A percentile compares a stretch with the other conserved stretches of the same genome.
These are phyloP conservation scores for Anguilla marmorata DNA, from an alignment of 2,797 vertebrate genomes.

Conservation along the genomic window DNA sequence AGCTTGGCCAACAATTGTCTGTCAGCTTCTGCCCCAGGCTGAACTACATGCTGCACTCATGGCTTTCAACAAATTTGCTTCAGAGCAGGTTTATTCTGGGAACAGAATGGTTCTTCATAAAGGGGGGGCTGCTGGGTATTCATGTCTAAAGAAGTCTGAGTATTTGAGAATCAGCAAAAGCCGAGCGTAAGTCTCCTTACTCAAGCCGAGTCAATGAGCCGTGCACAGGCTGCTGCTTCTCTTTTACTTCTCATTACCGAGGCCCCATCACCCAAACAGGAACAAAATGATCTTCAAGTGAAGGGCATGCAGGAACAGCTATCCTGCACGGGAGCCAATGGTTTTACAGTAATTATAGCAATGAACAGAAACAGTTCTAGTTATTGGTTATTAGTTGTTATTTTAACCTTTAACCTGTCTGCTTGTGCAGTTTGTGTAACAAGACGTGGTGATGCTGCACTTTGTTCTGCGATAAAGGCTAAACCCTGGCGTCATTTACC, in stretches of 20 bases:
- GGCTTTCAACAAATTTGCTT: background rate
- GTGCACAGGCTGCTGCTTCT: background rate
- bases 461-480: background rate
- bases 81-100: slow-evolving; percentile 17
- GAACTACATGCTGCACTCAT: background rate
- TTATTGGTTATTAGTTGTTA: background rate
- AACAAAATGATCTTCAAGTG: background rate
- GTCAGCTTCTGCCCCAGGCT: background rate
- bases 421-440: background rate
- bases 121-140: background rate
- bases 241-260: background rate
- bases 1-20: background rate
- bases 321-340: background rate
- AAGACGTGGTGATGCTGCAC: background rate
- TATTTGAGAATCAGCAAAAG: background rate
- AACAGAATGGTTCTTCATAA: background rate
- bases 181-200: background rate
- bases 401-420: background rate
- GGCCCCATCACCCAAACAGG: background rate
- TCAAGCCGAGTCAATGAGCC: background rate
- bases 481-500: background rate
- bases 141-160: background rate
- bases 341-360: background rate
- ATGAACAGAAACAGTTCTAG: background rate
- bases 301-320: background rate